Conservation (phyloP, 1,140 invertebrate species). For the Antheraea pernyi region DNA sequence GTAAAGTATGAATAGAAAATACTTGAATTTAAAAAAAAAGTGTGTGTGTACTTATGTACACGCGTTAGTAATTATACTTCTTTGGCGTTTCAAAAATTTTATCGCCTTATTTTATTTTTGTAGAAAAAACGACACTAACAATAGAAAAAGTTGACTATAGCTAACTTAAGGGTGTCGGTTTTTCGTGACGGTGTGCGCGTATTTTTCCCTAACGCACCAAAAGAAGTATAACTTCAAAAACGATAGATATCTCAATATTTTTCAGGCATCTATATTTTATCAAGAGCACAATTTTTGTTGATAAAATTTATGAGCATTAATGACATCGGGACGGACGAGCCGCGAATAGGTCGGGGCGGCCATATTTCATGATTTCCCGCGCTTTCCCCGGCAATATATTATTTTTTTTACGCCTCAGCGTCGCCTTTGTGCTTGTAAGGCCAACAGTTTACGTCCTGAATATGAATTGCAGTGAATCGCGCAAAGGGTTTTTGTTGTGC, state of each 20-base stretch:
- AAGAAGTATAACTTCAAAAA: not conserved
- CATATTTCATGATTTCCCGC: slow-evolving; percentile 63
- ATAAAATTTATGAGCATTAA: slow-evolving; percentile 52
- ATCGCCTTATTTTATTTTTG: no score
- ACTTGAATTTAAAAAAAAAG: no score
- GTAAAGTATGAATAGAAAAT: no score
- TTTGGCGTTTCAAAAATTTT: no score
- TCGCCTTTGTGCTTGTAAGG: slow-evolving; percentile 25
- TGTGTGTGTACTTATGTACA: no score
- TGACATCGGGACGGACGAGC: slow-evolving; percentile 47
- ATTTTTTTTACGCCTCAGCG: slow-evolving; percentile 44
- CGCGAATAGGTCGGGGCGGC: slow-evolving; percentile 42
- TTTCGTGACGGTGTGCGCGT: no score
- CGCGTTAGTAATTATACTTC: no score
- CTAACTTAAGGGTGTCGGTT: no score
- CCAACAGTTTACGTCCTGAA: slow-evolving; percentile 27
- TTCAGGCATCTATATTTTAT: not conserved
- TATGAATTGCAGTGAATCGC: slow-evolving; percentile 19
- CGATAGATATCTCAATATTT: not conserved
- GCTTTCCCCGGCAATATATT: slow-evolving; percentile 56
- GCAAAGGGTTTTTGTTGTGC: not conserved
- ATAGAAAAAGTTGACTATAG: no score
- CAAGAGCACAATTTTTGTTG: not conserved
- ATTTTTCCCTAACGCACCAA: not conserved
- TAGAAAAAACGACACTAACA: no score